These are phyloP conservation scores for Catharus bicknelli DNA, from an alignment of 2,113 vertebrate species.

Conservation along the genomic window DNA sequence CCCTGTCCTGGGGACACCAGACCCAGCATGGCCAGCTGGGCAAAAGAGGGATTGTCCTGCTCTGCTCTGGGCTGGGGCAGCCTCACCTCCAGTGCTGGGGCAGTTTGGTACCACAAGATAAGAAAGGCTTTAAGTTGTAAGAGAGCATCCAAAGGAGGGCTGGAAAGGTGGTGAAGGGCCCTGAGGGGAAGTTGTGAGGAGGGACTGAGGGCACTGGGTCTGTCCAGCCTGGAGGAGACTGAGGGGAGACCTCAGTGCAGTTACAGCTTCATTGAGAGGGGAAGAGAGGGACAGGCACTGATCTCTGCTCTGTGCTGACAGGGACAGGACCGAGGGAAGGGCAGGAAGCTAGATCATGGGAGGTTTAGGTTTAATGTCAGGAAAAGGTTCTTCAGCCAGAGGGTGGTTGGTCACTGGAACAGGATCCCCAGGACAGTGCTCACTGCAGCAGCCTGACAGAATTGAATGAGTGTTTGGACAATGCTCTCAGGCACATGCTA, in stretches of 20 bases:
- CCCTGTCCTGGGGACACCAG: not conserved
- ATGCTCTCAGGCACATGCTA: not conserved
- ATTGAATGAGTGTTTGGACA: not conserved
- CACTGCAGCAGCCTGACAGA: not conserved
- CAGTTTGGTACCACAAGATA: not conserved
- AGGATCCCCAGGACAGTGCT: not conserved
- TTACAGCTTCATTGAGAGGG: fast-evolving
- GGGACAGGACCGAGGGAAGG: not conserved
- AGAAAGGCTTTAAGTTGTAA: not conserved
- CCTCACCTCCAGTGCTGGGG: fast-evolving
- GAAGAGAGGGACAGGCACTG: not conserved
- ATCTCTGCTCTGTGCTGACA: not conserved
- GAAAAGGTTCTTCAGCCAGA: not conserved
- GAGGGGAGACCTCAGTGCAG: not conserved
- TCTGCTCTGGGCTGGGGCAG: fast-evolving
- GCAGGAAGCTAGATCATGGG: not conserved
- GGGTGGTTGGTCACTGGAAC: not conserved
- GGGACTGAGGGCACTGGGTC: fast-evolving
- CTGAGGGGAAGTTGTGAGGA: not conserved
- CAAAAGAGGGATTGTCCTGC: not conserved
- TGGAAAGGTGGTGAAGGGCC: not conserved
- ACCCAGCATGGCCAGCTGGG: fast-evolving
- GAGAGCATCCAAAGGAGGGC: not conserved
- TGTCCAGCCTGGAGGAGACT: not conserved
- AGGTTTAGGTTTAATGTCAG: not conserved